A percentile compares a stretch with the other conserved stretches of the same genome.
These are phyloP conservation scores for Todiramphus chloris DNA, from an alignment of 2,113 vertebrate species.

Conservation along the genomic window DNA sequence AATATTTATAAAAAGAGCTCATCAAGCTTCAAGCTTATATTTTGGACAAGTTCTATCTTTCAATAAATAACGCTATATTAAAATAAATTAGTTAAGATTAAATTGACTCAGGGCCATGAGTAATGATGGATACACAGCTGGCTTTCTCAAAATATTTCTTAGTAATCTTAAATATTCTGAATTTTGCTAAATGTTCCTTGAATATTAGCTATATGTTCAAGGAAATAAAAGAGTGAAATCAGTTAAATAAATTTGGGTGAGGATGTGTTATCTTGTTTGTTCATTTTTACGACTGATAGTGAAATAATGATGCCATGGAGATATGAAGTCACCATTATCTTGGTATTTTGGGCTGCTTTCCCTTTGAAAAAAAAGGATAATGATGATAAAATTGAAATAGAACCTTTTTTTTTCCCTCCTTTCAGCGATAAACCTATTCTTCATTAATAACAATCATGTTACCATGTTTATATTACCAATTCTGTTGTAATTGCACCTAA, in stretches of 20 bases:
- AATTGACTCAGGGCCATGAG: neutral
- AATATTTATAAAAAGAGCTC: neutral
- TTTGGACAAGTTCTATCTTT: neutral
- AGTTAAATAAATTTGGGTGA: neutral
- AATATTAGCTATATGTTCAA: neutral
- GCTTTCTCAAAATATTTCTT: neutral
- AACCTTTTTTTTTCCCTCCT: neutral
- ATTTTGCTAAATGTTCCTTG: neutral
- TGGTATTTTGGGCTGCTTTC: neutral
- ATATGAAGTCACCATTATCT: neutral
- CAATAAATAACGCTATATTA: neutral
- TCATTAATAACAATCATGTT: neutral
- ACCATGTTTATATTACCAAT: neutral
- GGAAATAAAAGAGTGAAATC: neutral
- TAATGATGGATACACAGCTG: neutral
- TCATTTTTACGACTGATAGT: neutral
- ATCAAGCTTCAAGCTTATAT: neutral
- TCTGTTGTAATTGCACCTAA: neutral
- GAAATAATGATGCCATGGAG: neutral
- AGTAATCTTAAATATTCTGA: neutral
- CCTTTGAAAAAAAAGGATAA: neutral
- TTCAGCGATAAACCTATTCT: neutral
- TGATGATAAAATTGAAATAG: neutral
- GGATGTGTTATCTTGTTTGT: neutral
- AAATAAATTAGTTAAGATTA: neutral